Evolutionary conservation across 1,140 invertebrate genomes (phyloP).

Genomic region (Nephotettix cincticeps): DNA sequence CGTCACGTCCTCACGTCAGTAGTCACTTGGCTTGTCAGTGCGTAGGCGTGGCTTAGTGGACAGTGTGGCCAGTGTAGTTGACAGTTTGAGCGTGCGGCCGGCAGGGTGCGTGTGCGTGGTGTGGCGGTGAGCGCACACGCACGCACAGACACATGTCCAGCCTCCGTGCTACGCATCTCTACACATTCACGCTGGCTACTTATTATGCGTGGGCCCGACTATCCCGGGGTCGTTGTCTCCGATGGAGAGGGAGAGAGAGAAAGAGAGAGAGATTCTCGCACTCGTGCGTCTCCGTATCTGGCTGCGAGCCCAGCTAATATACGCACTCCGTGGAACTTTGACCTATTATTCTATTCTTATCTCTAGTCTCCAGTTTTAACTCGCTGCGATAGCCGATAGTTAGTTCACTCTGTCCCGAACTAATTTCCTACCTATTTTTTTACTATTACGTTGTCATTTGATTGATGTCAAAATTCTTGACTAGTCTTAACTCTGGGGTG

Average conservation of each 20-base stretch:
- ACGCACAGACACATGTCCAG: slow-evolving; percentile 8
- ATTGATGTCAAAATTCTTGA: too few relatives aligned
- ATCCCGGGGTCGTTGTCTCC: background rate
- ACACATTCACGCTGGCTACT: slow-evolving; percentile 4
- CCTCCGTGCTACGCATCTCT: slow-evolving; percentile 9
- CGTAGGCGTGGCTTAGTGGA: too few relatives aligned
- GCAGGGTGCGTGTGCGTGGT: too few relatives aligned
- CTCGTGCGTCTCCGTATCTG: background rate
- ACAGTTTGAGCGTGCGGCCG: too few relatives aligned
- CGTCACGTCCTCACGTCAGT: too few relatives aligned
- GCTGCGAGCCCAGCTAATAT: background rate
- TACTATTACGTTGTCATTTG: too few relatives aligned
- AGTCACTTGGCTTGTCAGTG: too few relatives aligned
- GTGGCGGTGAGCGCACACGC: background rate
- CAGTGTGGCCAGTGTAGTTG: too few relatives aligned
- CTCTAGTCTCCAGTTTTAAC: background rate
- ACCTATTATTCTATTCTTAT: slow-evolving; percentile 3
- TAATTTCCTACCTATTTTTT: too few relatives aligned
- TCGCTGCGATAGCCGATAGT: background rate
- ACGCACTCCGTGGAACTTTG: background rate
- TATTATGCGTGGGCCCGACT: background rate
- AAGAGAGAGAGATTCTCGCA: background rate
- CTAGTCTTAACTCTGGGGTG: too few relatives aligned
- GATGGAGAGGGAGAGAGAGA: background rate
- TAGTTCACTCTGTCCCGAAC: background rate